Conservation (phyloP, 2,113 vertebrate genomes). For the Petaurus breviceps region DNA sequence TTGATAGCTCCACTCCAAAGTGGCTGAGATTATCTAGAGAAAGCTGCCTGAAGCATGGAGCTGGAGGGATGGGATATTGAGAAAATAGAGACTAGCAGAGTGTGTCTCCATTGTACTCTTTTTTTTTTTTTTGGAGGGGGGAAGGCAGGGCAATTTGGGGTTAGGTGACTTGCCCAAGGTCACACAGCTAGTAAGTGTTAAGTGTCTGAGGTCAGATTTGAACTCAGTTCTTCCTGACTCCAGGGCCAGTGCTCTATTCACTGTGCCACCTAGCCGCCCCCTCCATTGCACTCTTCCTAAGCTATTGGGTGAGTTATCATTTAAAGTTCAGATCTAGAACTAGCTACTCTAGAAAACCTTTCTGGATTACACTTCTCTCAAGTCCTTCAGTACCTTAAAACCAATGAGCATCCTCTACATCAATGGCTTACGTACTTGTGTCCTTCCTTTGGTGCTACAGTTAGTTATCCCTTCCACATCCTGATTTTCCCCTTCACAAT, state of each 20-base stretch:
- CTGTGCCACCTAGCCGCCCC: too few species aligned
- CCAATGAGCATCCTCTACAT: not conserved
- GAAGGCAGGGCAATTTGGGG: too few species aligned
- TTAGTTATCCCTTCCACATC: too few species aligned
- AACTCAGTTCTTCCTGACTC: too few species aligned
- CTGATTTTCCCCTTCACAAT: too few species aligned
- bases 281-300: not conserved
- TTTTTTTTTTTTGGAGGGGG: too few species aligned
- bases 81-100: not conserved
- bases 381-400: not conserved
- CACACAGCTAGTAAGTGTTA: too few species aligned
- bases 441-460: not conserved
- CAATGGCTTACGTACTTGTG: not conserved
- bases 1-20: not conserved
- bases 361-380: not conserved
- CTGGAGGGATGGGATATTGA: not conserved
- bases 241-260: too few species aligned
- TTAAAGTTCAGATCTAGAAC: not conserved
- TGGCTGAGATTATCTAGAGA: not conserved
- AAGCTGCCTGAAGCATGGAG: too few species aligned
- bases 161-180: too few species aligned
- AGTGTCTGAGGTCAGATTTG: too few species aligned
- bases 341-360: not conserved
- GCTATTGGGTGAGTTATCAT: not conserved
- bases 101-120: not conserved